Base-by-base conservation (phyloP, 1,140 invertebrate genomes). In the Lasioglossum baleicum region DNA sequence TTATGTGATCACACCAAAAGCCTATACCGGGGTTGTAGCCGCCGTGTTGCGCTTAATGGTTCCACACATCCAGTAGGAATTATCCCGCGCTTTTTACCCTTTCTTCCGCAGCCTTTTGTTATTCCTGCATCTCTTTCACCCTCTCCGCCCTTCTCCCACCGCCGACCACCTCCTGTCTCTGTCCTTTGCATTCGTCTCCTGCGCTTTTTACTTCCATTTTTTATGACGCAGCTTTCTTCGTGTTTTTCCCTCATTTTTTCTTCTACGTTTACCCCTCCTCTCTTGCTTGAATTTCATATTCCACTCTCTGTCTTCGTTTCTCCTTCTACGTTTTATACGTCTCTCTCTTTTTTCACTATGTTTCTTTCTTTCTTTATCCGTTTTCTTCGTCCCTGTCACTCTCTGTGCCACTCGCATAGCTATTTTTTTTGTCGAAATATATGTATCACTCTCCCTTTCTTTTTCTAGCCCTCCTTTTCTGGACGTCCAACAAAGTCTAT, bases 21-120 rank as follows among this genome's bases (percentile, higher is more conserved):
- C 68, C 72, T 75, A 84, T 80, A 83, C 35, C 76, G 76, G 58
- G 63, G 80, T 81, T 80, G 80, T 78, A 68, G 72, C 65, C 78
- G 72, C 65, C 78, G 76, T 53, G 51, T 83, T 87, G 81, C 81
- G 70, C 75, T 87, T 82, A 88, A 85, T 88, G 83, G 81, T 79
- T 68, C 76, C 80, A 80, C 74, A 82, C 82, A 84, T 77, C 79
- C 65, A 69, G 51, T 73, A 58, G 76, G 74, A 82, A 82, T 84
- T 84, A 83, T 84, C 82, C 61, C 79, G 70, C 75, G 75, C 42
- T 70, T 81, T 67, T 67, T 64, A 70, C 63, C 74, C 61, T 64
- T 63, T 48, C 51, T 72, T 56, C 65, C 13, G 15, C 7, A 7
- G 40, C 10, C 72, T 10, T n/a, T 64, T 64, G 31, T 64, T 69